A percentile compares a stretch with the other conserved stretches of the same genome.
Evolutionary conservation across 2,797 vertebrate genomes (phyloP).

Genomic region (Pantherophis alleghaniensis): DNA sequence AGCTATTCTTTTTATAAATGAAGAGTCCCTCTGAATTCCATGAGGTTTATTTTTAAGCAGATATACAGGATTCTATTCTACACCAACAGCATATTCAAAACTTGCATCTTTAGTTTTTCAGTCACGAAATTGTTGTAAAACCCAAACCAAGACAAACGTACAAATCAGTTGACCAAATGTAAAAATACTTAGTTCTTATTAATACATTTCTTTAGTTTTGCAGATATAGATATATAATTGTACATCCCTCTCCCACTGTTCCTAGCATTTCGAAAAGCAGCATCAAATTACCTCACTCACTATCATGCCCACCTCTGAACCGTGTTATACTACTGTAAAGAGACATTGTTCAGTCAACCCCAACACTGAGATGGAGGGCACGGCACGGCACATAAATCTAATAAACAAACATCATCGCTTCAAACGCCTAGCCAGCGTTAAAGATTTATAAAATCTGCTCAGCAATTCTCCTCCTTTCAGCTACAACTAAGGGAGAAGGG

Average conservation of each 20-base stretch:
- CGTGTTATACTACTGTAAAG: background rate
- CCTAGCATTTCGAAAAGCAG: background rate
- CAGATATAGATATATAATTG: background rate
- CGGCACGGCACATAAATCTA: background rate
- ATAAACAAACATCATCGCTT: background rate
- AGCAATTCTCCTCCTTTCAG: background rate
- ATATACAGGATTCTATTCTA: background rate
- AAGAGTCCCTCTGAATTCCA: background rate
- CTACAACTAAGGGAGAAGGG: background rate
- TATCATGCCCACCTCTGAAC: background rate
- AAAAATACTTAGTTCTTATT: background rate
- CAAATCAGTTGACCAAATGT: background rate
- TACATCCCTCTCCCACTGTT: background rate
- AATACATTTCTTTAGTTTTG: background rate
- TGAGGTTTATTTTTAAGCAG: background rate
- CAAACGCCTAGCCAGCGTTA: background rate
- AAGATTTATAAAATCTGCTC: background rate
- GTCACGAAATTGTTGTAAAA: background rate
- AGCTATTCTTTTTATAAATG: background rate
- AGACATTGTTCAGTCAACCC: background rate
- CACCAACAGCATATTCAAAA: background rate
- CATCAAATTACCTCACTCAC: background rate
- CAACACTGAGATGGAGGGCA: background rate
- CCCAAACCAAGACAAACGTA: background rate
- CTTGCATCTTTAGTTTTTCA: background rate